phyloP scores from a whole-genome alignment of 2,888 invertebrate genomes.

The Eupithecia pulchellata region DNA sequence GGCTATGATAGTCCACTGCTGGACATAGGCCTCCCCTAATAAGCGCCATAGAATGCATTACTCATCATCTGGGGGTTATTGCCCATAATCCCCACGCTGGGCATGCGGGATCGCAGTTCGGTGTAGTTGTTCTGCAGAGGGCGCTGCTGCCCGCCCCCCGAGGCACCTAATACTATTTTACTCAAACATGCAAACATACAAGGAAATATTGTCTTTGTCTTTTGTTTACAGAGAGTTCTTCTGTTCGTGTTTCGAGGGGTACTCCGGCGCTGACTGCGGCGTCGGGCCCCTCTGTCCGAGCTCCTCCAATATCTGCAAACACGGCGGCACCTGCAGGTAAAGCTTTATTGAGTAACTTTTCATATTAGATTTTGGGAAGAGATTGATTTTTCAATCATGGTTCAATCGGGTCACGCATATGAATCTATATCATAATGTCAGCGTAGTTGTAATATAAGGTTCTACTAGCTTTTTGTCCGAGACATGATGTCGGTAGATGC shows the following conservation, averaged over 20 bases:
- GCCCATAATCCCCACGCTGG: too few relatives aligned
- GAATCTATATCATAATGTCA: too few relatives aligned
- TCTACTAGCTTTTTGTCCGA: background rate
- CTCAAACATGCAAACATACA: background rate
- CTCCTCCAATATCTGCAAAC: conserved; percentile 88
- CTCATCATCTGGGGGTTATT: too few relatives aligned
- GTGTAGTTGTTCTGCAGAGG: too few relatives aligned
- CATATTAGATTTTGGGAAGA: conserved; percentile 29
- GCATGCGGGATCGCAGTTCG: too few relatives aligned
- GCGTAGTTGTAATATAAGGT: background rate
- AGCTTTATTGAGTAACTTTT: conserved; percentile 17
- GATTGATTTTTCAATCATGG: background rate
- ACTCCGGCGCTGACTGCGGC: conserved; percentile 91
- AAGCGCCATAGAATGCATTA: too few relatives aligned
- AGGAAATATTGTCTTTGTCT: conserved; percentile 35
- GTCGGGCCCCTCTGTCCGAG: conserved; percentile 91
- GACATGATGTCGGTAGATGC: background rate
- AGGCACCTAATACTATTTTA: too few relatives aligned
- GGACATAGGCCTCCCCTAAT: too few relatives aligned
- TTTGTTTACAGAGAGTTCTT: conserved; percentile 87
- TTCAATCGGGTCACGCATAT: too few relatives aligned
- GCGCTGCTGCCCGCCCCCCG: too few relatives aligned
- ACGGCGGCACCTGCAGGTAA: conserved; percentile 95
- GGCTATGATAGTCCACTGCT: too few relatives aligned
- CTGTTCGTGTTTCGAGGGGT: conserved; percentile 93